A percentile compares a stretch with the other conserved stretches of the same genome.
phyloP scores from a whole-genome alignment of 2,113 vertebrate species.

The Pangasianodon gigas region DNA sequence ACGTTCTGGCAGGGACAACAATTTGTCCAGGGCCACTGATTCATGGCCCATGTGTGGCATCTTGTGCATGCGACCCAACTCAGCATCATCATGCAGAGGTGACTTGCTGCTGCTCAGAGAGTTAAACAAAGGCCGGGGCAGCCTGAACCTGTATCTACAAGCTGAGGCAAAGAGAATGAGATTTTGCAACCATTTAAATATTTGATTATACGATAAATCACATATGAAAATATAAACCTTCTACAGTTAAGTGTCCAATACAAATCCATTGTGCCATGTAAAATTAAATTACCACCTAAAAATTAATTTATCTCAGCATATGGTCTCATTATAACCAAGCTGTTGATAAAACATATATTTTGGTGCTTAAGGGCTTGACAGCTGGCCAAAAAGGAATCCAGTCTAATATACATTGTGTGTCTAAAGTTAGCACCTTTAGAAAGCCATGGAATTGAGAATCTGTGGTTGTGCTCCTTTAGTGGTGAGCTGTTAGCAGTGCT shows the following conservation, averaged over 20 bases:
- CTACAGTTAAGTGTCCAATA: not conserved
- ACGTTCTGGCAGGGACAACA: conserved; percentile 73
- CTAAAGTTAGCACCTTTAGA: conserved; percentile 67
- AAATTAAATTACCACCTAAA: not conserved
- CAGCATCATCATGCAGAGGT: conserved; percentile 62
- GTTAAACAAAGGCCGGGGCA: conserved; percentile 75
- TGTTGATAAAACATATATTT: not conserved
- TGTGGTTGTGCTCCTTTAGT: conserved; percentile 72
- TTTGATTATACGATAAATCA: not conserved
- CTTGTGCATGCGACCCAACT: conserved; percentile 68
- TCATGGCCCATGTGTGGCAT: conserved; percentile 74
- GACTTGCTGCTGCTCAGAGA: conserved; percentile 70
- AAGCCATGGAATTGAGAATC: conserved; percentile 74
- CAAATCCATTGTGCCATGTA: not conserved
- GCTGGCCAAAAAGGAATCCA: not conserved
- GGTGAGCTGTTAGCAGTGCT: conserved; percentile 57
- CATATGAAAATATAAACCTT: not conserved
- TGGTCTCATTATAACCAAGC: not conserved
- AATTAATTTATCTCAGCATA: not conserved
- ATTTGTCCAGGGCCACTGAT: conserved; percentile 77
- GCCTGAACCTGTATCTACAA: conserved; percentile 69
- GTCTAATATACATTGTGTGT: not conserved
- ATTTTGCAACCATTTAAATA: conserved; percentile 6
- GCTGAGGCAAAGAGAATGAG: conserved; percentile 60
- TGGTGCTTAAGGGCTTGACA: not conserved